phyloP scores from a whole-genome alignment of 1,140 invertebrate genomes.

The Calliphora vicina region DNA sequence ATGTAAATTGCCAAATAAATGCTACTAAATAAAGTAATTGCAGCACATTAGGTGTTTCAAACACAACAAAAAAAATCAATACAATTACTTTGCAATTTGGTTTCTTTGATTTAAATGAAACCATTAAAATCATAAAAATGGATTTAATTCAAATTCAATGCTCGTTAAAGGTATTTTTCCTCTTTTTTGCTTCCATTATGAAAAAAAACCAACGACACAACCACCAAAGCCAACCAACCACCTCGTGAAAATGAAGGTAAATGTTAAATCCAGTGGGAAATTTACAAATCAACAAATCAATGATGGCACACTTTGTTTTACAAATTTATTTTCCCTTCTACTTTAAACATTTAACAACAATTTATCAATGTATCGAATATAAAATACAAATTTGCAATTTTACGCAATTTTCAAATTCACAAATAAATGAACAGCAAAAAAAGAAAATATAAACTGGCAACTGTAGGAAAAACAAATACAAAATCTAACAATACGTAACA shows the following conservation, averaged over 20 bases:
- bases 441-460: neutral
- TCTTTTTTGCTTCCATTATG: neutral
- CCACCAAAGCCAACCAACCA: too few relatives aligned
- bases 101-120: too few relatives aligned
- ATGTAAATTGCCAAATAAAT: too few relatives aligned
- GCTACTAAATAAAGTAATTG: too few relatives aligned
- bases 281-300: constrained; percentile 1
- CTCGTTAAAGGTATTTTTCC: neutral
- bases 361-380: neutral
- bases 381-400: neutral
- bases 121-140: neutral
- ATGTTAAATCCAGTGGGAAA: neutral
- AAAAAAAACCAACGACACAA: too few relatives aligned
- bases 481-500: too few relatives aligned
- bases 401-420: neutral
- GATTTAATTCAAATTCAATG: neutral
- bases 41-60: too few relatives aligned
- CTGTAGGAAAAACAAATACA: neutral
- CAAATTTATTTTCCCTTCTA: neutral
- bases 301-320: too few relatives aligned
- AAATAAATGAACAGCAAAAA: too few relatives aligned
- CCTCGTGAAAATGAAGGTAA: too few relatives aligned
- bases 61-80: too few relatives aligned
- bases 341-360: neutral
- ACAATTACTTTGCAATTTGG: too few relatives aligned